Percentiles rank a stretch among this genome's conserved stretches.
Evolutionary conservation across 2,888 invertebrate genomes (phyloP).

Genomic region (Lycophotia porphyrea): DNA sequence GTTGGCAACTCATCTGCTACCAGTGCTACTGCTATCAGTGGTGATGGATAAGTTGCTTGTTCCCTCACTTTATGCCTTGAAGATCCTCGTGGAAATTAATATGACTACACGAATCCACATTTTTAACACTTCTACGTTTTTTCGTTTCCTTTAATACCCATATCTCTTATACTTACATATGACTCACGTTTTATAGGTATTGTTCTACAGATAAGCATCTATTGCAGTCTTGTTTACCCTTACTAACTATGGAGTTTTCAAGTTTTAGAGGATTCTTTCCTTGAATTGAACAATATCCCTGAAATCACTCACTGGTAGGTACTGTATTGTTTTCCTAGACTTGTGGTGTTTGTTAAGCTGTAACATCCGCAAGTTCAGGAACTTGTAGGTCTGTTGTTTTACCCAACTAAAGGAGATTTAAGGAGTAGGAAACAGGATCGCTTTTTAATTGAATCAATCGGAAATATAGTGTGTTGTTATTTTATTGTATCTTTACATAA

Average conservation of each 20-base stretch:
- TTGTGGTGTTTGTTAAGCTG: background rate
- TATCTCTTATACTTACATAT: background rate
- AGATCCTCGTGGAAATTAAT: slow-evolving; percentile 2
- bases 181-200: background rate
- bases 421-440: background rate
- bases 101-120: slow-evolving; percentile 14
- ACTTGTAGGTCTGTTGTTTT: background rate
- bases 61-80: slow-evolving; percentile 6
- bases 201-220: slow-evolving; percentile 11
- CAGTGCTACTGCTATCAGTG: background rate
- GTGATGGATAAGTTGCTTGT: background rate
- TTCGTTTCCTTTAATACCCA: background rate
- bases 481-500: slow-evolving; percentile 68
- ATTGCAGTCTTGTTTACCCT: slow-evolving; percentile 8
- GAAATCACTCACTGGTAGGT: background rate
- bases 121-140: background rate
- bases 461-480: background rate
- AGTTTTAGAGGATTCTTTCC: background rate
- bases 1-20: no score
- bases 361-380: background rate
- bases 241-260: background rate
- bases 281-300: background rate
- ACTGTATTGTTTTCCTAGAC: slow-evolving; percentile 1
- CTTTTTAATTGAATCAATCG: slow-evolving; percentile 3
- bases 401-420: background rate